Evolutionary conservation across 2,113 vertebrate genomes (phyloP), one percentile per base, ranked within the genome.

Genomic region (Pollimyrus isidori): DNA sequence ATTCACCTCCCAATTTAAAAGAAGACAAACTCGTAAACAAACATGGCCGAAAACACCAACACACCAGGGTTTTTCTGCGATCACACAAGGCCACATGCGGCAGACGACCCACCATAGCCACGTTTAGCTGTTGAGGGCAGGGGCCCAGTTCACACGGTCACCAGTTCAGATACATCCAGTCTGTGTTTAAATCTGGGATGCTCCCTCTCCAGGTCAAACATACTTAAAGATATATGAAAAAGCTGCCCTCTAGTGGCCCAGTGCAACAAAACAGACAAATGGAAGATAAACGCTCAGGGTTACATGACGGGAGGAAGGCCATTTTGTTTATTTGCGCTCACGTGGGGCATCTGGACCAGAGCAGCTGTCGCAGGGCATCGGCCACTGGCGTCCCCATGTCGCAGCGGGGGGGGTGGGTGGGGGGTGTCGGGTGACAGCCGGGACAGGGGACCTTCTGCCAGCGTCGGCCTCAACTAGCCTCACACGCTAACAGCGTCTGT

Each of bases 291-390:
- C 4, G 35, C 73, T 80, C 15, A 1, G 35, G 82, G 62, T 73
- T 50, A 88, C 11, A 45, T 15, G 62, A 48, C 23, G 23, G 62
- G 62, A 30, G 62, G 62, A 50, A 9, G 13, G 23, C 45, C 42
- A 73, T 88, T 50, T 88, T 73, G 87, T 76, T 88, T 88, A 88
- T 88, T 76, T 88, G 19, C 23, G 30, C 23, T 46, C 42, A 13
- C 5, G 39, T 15, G 1, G 56, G 35, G 39, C 87, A 10, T 30
- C 65, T 73, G 46, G 46, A 88, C 9, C 26, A 35, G 87, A 50
- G 42, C 87, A 88, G 45, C 42, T 69, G 87, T 69, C 58, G n/a
- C 35, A 1, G 88, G 30, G 35, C n/a, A 46, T 45, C 7, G 39
- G 30, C 23, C 39, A 62, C 11, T 69, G 62, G 62, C 62, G 62